phyloP scores from a whole-genome alignment of 1,140 invertebrate species.

The Drosophila subobscura region DNA sequence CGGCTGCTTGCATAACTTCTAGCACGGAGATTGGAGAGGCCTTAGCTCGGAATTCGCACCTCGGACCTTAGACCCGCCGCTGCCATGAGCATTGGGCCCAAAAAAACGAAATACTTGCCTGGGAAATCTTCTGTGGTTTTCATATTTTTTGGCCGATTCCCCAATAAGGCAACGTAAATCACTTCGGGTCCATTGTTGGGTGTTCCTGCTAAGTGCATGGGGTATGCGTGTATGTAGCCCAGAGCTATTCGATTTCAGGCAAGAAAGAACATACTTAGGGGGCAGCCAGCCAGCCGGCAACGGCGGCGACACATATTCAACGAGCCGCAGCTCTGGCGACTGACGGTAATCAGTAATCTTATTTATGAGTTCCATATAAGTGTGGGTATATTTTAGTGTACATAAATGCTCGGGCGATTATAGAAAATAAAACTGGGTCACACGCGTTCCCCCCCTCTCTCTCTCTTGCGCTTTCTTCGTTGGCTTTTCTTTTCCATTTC shows the following conservation, averaged over 20 bases:
- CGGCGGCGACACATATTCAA: constrained; percentile 35
- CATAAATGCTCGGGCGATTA: constrained; percentile 27
- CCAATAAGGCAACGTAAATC: constrained; percentile 10
- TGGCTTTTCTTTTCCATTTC: background rate
- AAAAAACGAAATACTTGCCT: background rate
- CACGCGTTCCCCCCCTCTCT: constrained; percentile 38
- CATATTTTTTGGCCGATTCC: background rate
- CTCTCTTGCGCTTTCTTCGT: constrained; percentile 7
- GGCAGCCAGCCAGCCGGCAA: too few species aligned
- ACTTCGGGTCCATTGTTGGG: constrained; percentile 10
- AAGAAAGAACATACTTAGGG: background rate
- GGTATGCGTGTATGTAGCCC: constrained; percentile 6
- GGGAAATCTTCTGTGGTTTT: background rate
- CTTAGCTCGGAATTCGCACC: background rate
- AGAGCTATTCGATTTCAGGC: constrained; percentile 50
- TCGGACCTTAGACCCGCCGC: background rate
- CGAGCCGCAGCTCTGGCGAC: constrained; percentile 38
- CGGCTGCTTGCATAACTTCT: constrained; percentile 21
- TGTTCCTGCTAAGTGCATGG: background rate
- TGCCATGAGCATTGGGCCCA: background rate
- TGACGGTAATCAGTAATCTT: constrained; percentile 72
- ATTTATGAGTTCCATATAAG: constrained; percentile 65
- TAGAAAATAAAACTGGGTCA: constrained; percentile 68
- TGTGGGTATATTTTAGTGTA: constrained; percentile 16
- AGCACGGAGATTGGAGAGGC: too few species aligned